Evolutionary conservation across 2,888 invertebrate genomes (phyloP).

Genomic region (Plebejus argus): DNA sequence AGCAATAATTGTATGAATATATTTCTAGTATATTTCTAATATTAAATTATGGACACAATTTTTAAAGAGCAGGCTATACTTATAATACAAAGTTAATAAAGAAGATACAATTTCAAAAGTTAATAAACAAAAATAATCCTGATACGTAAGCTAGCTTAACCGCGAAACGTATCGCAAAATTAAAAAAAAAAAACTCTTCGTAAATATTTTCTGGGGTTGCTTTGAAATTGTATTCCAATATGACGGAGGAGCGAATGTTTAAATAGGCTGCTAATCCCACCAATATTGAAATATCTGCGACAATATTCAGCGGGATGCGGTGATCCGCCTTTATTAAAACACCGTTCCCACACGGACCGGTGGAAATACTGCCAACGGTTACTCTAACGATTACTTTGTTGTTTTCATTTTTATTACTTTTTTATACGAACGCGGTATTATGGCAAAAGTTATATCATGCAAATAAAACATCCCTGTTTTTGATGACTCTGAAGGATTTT

Average conservation of each 20-base stretch:
- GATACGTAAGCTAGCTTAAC: conserved; percentile 20
- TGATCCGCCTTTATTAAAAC: conserved; percentile 79
- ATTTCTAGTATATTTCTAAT: no score
- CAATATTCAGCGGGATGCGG: conserved; percentile 72
- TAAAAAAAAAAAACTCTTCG: conserved; percentile 62
- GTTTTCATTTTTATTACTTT: conserved; percentile 34
- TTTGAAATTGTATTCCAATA: conserved; percentile 75
- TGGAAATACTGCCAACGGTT: conserved; percentile 52
- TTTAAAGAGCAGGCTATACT: no score
- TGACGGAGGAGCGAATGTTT: conserved; percentile 70
- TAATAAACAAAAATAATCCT: not conserved
- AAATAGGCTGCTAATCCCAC: conserved; percentile 78
- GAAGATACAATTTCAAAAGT: not conserved
- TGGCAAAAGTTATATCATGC: not conserved
- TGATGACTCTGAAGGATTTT: not conserved
- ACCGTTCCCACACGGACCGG: conserved; percentile 60
- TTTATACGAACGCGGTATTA: not conserved
- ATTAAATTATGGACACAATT: no score
- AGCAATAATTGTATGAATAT: no score
- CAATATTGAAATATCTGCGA: conserved; percentile 80
- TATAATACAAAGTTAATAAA: not conserved
- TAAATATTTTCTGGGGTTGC: conserved; percentile 70
- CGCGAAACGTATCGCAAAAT: conserved; percentile 51
- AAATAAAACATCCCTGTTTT: no score
- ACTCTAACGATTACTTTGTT: conserved; percentile 46